Evolutionary conservation across 2,888 invertebrate genomes (phyloP).

Genomic region (Lottia scabra): DNA sequence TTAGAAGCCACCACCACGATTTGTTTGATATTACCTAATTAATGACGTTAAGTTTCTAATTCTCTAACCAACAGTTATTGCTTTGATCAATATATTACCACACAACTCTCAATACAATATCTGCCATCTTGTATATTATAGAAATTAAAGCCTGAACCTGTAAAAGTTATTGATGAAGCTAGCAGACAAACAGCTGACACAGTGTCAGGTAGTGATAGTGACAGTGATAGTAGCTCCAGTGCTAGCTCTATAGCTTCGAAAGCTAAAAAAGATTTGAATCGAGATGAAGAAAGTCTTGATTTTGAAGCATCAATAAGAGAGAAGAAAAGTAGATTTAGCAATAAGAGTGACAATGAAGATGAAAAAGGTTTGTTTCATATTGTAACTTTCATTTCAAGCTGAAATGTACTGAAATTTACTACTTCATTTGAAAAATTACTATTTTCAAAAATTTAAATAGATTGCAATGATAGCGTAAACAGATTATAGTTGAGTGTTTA

Average conservation of each 20-base stretch:
- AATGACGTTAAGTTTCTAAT: too few relatives aligned
- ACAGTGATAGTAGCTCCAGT: constrained; percentile 27
- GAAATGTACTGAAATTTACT: too few relatives aligned
- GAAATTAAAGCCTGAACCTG: constrained; percentile 6
- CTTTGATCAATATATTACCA: not conserved
- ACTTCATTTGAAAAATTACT: too few relatives aligned
- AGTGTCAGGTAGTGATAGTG: constrained; percentile 16
- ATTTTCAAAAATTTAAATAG: too few relatives aligned
- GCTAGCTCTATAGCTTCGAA: constrained; percentile 16
- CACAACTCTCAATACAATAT: too few relatives aligned
- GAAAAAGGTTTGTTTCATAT: too few relatives aligned
- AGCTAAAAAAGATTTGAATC: constrained; percentile 11
- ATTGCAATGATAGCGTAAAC: too few relatives aligned
- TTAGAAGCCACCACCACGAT: too few relatives aligned
- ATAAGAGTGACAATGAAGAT: not conserved
- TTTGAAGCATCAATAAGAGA: constrained; percentile 64
- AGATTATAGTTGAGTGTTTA: too few relatives aligned
- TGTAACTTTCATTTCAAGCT: too few relatives aligned
- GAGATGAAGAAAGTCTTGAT: constrained; percentile 43
- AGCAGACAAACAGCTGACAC: not conserved
- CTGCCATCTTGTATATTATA: not conserved
- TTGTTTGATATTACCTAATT: too few relatives aligned
- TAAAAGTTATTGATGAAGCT: not conserved
- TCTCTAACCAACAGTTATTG: too few relatives aligned
- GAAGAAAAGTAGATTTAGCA: constrained; percentile 39